A percentile compares a stretch with the other conserved stretches of the same genome.
phyloP scores from a whole-genome alignment of 2,888 invertebrate species.

The Perithous albicinctus region DNA sequence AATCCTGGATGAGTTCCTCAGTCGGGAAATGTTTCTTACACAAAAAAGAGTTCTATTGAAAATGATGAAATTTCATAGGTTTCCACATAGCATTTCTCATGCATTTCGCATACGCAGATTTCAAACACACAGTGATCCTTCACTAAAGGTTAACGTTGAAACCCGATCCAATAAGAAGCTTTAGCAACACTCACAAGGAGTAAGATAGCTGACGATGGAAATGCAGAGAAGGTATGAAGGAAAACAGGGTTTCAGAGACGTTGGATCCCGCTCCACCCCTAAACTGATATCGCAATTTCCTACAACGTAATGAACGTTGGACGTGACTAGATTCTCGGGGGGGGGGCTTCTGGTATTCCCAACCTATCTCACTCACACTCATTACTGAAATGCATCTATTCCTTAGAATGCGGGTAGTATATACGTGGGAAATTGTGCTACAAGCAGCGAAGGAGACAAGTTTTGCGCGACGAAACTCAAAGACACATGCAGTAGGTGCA shows the following conservation, averaged over 20 bases:
- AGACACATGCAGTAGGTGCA: constrained; percentile 21
- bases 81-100: not conserved
- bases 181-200: not conserved
- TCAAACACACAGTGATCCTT: not conserved
- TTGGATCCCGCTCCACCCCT: constrained; percentile 35
- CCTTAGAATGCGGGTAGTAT: constrained; percentile 7
- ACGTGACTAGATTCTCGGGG: constrained; percentile 52
- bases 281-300: constrained; percentile 61
- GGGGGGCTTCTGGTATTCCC: not conserved
- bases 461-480: constrained; percentile 36
- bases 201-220: constrained; percentile 1
- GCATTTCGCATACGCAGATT: not conserved
- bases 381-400: not conserved
- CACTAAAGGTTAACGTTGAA: not conserved
- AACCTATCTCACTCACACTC: not conserved
- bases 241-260: constrained; percentile 22
- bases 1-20: not conserved
- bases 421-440: not conserved
- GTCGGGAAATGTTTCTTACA: not conserved
- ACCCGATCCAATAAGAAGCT: not conserved
- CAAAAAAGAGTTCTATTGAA: not conserved
- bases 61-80: not conserved
- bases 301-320: constrained; percentile 55
- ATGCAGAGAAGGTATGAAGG: not conserved
- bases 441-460: constrained; percentile 7